Conservation (phyloP, 2,113 vertebrate species). For the Polyodon spathula region DNA sequence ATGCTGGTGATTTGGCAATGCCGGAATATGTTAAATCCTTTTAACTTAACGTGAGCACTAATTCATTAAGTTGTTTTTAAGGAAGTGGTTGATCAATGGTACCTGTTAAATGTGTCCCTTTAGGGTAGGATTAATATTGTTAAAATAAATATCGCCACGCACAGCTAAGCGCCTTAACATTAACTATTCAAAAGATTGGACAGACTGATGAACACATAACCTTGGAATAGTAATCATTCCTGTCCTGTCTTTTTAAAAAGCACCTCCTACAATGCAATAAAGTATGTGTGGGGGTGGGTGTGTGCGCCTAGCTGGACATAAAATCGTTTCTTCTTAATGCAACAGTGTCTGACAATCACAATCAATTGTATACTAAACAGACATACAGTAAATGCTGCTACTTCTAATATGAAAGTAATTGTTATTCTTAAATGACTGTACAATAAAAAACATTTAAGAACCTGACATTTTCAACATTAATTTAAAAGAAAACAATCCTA, state of each 20-base stretch:
- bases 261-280: slow-evolving; percentile 8
- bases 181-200: slow-evolving; percentile 32
- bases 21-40: slow-evolving; percentile 27
- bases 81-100: slow-evolving; percentile 39
- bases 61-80: slow-evolving; percentile 32
- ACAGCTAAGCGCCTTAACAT: slow-evolving; percentile 29
- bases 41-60: slow-evolving; percentile 23
- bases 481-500: too few species aligned
- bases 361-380: too few species aligned
- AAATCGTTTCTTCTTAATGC: too few species aligned
- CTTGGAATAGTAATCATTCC: slow-evolving; percentile 17
- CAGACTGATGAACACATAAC: slow-evolving; percentile 29
- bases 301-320: too few species aligned
- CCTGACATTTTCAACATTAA: too few species aligned
- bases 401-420: too few species aligned
- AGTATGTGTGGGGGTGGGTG: background rate
- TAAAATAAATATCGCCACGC: slow-evolving; percentile 38
- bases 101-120: slow-evolving; percentile 34
- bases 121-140: slow-evolving; percentile 40
- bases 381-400: too few species aligned
- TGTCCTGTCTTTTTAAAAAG: slow-evolving; percentile 22
- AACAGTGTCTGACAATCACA: too few species aligned
- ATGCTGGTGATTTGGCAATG: slow-evolving; percentile 38
- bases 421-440: too few species aligned
- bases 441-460: too few species aligned